A percentile compares a stretch with the other conserved stretches of the same genome.
These are phyloP conservation scores for Labroides dimidiatus DNA, from an alignment of 2,797 vertebrate species.

Conservation along the genomic window DNA sequence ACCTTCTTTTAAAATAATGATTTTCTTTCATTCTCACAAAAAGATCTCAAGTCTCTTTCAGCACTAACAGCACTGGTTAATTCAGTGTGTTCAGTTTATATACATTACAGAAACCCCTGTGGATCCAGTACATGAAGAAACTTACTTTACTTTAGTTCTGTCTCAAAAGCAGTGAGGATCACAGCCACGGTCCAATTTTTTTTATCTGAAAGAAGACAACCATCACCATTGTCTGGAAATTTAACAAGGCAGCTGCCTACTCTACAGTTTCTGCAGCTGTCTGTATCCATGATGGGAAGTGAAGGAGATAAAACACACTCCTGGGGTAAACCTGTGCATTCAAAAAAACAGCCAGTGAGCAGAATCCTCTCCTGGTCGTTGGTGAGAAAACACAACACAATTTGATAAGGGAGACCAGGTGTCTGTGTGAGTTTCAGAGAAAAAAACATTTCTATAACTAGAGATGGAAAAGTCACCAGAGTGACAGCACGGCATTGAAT, in stretches of 20 bases:
- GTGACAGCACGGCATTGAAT: not conserved
- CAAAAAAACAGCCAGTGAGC: constrained; percentile 13
- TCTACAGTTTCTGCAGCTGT: constrained; percentile 40
- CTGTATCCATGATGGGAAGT: constrained; percentile 37
- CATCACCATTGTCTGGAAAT: constrained; percentile 16
- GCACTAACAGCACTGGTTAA: too few species aligned
- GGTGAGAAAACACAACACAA: not conserved
- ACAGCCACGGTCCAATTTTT: not conserved
- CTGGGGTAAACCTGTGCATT: not conserved
- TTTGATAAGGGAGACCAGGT: not conserved
- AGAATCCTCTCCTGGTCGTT: constrained; percentile 6
- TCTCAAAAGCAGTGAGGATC: not conserved
- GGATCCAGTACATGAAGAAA: not conserved
- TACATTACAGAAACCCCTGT: too few species aligned
- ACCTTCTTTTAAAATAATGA: too few species aligned
- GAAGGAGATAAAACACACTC: constrained; percentile 17
- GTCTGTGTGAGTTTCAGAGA: not conserved
- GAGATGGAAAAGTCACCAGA: not conserved
- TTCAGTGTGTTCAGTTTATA: too few species aligned
- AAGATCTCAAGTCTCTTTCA: too few species aligned
- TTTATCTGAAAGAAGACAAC: constrained; percentile 3
- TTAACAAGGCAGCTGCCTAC: constrained; percentile 27
- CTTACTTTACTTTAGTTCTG: not conserved
- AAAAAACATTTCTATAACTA: constrained; percentile 11
- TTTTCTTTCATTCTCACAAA: too few species aligned